Conservation (phyloP, 2,797 vertebrate species). For the Agapornis canus region DNA sequence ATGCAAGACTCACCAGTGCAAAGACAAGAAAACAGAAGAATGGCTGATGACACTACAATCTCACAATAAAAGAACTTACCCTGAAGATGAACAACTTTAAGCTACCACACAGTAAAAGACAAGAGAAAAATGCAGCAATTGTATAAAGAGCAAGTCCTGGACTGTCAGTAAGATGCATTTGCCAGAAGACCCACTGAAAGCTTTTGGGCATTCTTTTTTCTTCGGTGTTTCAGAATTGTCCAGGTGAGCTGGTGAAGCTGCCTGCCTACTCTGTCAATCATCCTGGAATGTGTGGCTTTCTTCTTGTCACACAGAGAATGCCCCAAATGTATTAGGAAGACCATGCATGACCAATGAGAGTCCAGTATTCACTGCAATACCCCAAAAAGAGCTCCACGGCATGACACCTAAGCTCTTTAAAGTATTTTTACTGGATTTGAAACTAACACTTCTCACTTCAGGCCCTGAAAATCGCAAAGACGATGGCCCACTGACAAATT, state of each 20-base stretch:
- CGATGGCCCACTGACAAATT: not conserved
- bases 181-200: not conserved
- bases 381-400: not conserved
- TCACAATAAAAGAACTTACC: not conserved
- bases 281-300: not conserved
- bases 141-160: not conserved
- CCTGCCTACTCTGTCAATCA: not conserved
- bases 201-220: not conserved
- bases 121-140: not conserved
- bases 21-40: not conserved
- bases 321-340: not conserved
- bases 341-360: fast-evolving
- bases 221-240: not conserved
- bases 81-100: not conserved
- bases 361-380: not conserved
- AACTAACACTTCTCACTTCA: not conserved
- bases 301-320: not conserved
- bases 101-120: not conserved
- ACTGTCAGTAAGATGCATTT: not conserved
- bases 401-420: not conserved
- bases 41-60: not conserved
- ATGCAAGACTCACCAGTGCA: not conserved
- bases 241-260: not conserved
- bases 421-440: not conserved
- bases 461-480: not conserved